A percentile compares a stretch with the other conserved stretches of the same genome.
These are phyloP conservation scores for Leucania comma DNA, from an alignment of 2,888 invertebrate species.

Conservation along the genomic window DNA sequence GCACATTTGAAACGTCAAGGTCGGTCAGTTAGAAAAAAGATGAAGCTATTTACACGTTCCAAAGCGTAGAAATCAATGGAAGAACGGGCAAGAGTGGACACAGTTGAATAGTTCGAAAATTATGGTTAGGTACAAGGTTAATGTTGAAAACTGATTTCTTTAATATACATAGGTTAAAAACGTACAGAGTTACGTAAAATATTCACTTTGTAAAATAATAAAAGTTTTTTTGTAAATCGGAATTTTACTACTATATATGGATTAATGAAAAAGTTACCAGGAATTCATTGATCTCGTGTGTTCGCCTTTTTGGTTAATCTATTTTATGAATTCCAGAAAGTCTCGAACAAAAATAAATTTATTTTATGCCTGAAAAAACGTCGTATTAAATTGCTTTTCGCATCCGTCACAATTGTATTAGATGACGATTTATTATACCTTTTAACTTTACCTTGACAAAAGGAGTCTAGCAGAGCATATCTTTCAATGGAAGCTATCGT, in stretches of 20 bases:
- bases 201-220: background rate
- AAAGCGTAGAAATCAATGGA: no score
- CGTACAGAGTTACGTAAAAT: no score
- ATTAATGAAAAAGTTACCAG: slow-evolving; percentile 6
- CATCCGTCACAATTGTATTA: slow-evolving; percentile 56
- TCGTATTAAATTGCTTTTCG: slow-evolving; percentile 52
- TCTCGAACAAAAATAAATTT: slow-evolving; percentile 48
- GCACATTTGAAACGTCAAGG: no score
- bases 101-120: no score
- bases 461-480: slow-evolving; percentile 13
- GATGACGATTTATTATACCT: slow-evolving; percentile 50
- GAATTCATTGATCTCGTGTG: slow-evolving; percentile 18
- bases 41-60: no score
- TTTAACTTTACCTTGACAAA: slow-evolving; percentile 31
- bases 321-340: slow-evolving; percentile 46
- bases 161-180: no score
- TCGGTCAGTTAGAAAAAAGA: no score
- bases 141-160: no score
- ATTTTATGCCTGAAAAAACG: slow-evolving; percentile 37
- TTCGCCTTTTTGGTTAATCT: slow-evolving; percentile 29
- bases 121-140: no score
- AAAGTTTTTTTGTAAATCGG: background rate
- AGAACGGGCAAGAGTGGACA: no score
- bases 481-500: slow-evolving; percentile 12
- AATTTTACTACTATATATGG: background rate